Evolutionary conservation across 2,113 vertebrate species (phyloP), one percentile per base, ranked within the genome.

Genomic region (Pheucticus melanocephalus): DNA sequence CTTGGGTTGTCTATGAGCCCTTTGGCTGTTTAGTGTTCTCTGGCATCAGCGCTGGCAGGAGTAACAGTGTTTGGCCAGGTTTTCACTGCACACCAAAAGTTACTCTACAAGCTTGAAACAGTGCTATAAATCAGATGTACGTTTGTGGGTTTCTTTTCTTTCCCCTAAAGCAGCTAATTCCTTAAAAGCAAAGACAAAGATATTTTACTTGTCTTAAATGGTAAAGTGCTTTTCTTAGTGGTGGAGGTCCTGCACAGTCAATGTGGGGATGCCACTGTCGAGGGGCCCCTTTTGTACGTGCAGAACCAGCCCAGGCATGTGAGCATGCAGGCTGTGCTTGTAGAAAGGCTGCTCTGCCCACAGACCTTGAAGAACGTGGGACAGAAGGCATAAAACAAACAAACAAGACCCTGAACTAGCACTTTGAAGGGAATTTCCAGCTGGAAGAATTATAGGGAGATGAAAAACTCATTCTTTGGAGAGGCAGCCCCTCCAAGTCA

Each of bases 181-280:
- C 79, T 66, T 86, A 54, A 81, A 94, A 90, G 60, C 25, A 47
- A 39, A 66, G 37, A 23, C 15, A 47, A 75, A 60, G 25, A 15
- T 31, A 7, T 24, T 91, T 80, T 44, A 20, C 57, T 81, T 86
- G 13, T 60, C 33, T 47, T 27, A 25, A 82, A 33, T 14, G 13
- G 8, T 30, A 37, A 85, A 88, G 44, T 48, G 42, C 31, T 92
- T 83, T 70, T 40, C 63, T 63, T 56, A 33, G 64, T 51, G 50
- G 3, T 4, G 53, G 64, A 77, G 21, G 39, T 60, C 21, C 40
- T 3, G 10, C 9, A 19, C 12, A 23, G 20, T 25, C 37, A 9
- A 12, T 0, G 6, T 59, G 64, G 61, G 88, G 59, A 28, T 1
- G 5, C 2, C 30, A 10, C 24, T 0, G 0, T 66, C 0, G 0